Evolutionary conservation across 2,888 invertebrate genomes (phyloP).

Genomic region (Cataglyphis rosenhaueri): DNA sequence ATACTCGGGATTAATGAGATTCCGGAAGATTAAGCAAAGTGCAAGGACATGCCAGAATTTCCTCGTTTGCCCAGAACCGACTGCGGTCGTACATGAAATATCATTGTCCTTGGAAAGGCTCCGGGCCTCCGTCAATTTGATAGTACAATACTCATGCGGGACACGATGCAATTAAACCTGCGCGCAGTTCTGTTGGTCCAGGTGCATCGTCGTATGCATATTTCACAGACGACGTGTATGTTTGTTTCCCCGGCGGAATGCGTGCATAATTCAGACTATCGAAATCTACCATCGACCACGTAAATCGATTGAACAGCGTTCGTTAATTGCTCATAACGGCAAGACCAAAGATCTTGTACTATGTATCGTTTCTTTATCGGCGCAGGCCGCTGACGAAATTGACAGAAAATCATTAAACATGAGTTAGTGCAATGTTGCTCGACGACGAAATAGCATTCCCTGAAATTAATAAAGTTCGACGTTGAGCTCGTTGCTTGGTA

Average conservation of each 20-base stretch:
- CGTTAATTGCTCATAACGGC: conserved; percentile 30
- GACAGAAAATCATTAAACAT: conserved; percentile 68
- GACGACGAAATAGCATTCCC: conserved; percentile 53
- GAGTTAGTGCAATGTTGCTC: conserved; percentile 41
- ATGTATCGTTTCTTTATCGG: conserved; percentile 14
- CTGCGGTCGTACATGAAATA: conserved; percentile 10
- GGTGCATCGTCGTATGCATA: conserved; percentile 38
- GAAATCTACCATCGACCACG: conserved; percentile 4
- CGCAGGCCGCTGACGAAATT: conserved; percentile 24
- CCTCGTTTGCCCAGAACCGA: conserved; percentile 9
- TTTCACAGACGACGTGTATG: conserved; percentile 17
- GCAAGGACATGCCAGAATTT: conserved; percentile 37
- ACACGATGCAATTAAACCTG: conserved; percentile 55
- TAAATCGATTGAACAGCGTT: conserved; percentile 24
- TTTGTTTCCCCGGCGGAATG: not conserved
- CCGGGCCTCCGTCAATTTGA: not conserved
- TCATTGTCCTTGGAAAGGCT: conserved; percentile 46
- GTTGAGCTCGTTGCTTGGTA: conserved; percentile 49
- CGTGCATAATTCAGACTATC: conserved; percentile 42
- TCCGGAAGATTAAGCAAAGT: conserved; percentile 31
- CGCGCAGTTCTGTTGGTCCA: not conserved
- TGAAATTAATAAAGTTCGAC: conserved; percentile 65
- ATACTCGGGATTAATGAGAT: conserved; percentile 38
- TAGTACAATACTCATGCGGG: conserved; percentile 3
- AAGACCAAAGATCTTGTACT: conserved; percentile 1